Evolutionary conservation across 37 sponge, comb jelly and placozoan genomes (phyloP), one percentile per base, ranked within the genome.

Genomic region (Hormiphora californensis): DNA sequence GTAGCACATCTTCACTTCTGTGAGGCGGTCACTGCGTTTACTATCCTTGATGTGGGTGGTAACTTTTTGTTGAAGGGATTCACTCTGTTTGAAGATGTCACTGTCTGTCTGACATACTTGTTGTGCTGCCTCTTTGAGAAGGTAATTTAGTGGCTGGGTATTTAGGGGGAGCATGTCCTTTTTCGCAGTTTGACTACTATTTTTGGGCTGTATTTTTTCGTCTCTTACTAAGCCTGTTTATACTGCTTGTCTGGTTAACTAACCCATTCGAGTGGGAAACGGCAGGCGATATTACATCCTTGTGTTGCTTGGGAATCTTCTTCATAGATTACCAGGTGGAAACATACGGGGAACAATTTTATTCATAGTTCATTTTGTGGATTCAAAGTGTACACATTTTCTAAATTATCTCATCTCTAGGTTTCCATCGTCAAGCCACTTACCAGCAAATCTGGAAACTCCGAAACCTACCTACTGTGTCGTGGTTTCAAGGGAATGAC

Each of bases 371-470:
- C 22, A 63, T 63, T 63, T 25, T n/a, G 12, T 12, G 15, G 67
- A n/a, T 63, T 63, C 39, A 69, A 69, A 34, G 81, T n/a, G n/a
- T n/a, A n/a, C n/a, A n/a, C n/a, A n/a, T n/a, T n/a, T n/a, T 21
- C 25, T 15, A 39, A 9, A n/a, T 19, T 34, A 12, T 11, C 39
- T 86, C 49, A 22, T 54, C 22, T 39, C 0, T 87, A 96, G 94
- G 89, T 96, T 4, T 54, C 89, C 61, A 88, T 94, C 0, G 91
- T 88, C 85, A 96, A 96, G 87, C 94, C 97, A 0, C 89, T 87
- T n/a, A 92, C 93, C 40, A 89, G 91, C 73, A 94, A 94, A 89
- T 87, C 92, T 0, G 93, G 90, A 8, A 92, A 96, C 88, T 92
- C 91, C 12, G 92, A 92, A 87, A 91, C 90, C 36, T 96, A 96